A percentile compares a stretch with the other conserved stretches of the same genome.
These are phyloP conservation scores for Anthopleura xanthogrammica DNA, from an alignment of 92 coral and sea anemone species.

Conservation along the genomic window DNA sequence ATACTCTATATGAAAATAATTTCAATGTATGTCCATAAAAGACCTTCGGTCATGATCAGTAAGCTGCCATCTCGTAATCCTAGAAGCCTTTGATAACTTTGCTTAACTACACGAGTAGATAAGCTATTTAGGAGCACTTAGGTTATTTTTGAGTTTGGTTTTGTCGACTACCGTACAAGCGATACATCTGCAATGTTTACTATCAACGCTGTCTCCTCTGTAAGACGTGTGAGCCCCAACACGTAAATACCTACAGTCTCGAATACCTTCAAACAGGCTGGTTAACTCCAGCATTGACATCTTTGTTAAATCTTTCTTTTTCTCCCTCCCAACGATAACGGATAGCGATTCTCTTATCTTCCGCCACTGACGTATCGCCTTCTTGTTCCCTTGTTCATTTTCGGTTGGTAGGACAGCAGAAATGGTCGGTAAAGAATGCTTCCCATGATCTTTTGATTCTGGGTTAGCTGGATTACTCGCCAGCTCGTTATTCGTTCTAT, in stretches of 20 bases:
- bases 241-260: conserved; percentile 81
- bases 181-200: conserved; percentile 59
- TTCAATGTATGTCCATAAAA: too few relatives aligned
- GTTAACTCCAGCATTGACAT: conserved; percentile 73
- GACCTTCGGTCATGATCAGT: too few relatives aligned
- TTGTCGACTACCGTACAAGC: conserved; percentile 71
- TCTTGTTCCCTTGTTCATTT: conserved; percentile 48
- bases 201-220: conserved; percentile 54
- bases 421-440: conserved; percentile 9
- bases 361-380: conserved; percentile 58
- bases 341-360: conserved; percentile 66
- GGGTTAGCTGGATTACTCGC: neutral
- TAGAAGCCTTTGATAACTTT: too few relatives aligned
- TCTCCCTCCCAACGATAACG: conserved; percentile 38
- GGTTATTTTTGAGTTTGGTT: conserved; percentile 65
- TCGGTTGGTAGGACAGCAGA: conserved; percentile 43
- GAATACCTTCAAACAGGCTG: conserved; percentile 71
- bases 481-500: neutral
- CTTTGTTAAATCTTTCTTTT: conserved; percentile 62
- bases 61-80: too few relatives aligned
- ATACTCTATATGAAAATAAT: too few relatives aligned
- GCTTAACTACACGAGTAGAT: too few relatives aligned
- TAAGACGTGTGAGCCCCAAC: conserved; percentile 66
- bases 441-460: neutral
- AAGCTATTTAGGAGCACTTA: conserved; percentile 64